These are phyloP conservation scores for Drosophila micromelanica DNA, from an alignment of 1,140 invertebrate genomes.

Conservation along the genomic window DNA sequence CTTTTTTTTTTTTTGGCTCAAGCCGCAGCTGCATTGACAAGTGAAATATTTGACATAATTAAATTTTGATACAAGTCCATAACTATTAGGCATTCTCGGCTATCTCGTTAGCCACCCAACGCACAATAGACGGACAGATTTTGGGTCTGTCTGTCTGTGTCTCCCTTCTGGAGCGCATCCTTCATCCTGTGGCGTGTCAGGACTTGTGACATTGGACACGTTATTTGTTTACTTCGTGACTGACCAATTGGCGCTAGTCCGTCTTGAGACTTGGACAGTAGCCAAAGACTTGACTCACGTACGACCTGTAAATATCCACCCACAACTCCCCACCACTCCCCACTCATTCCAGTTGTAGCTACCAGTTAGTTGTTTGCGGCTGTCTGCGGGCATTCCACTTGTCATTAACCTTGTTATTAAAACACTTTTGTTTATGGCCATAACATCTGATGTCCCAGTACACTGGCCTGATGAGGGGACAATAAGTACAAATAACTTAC, in stretches of 20 bases:
- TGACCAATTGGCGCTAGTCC: conserved; percentile 14
- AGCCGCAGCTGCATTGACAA: conserved; percentile 65
- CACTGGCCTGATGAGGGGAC: conserved; percentile 18
- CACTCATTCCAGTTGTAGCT: neutral
- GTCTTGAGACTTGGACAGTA: conserved; percentile 21
- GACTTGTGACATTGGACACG: conserved; percentile 39
- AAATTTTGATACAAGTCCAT: conserved; percentile 80
- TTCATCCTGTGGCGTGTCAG: conserved; percentile 13
- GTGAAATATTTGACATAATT: conserved; percentile 82
- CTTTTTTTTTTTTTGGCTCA: neutral
- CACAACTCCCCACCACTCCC: neutral
- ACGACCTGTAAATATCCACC: conserved; percentile 9
- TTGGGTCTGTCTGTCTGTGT: no score
- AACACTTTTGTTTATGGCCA: conserved; percentile 83
- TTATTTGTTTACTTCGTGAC: conserved; percentile 47
- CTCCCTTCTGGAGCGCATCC: no score
- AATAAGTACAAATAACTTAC: conserved; percentile 78
- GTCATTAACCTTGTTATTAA: conserved; percentile 84
- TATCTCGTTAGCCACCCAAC: conserved; percentile 16
- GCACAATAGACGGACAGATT: neutral
- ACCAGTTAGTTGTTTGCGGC: conserved; percentile 20
- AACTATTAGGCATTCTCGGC: conserved; percentile 59
- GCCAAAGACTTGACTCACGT: conserved; percentile 51
- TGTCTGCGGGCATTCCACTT: conserved; percentile 70
- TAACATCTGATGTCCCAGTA: conserved; percentile 78